phyloP scores from a whole-genome alignment of 2,888 invertebrate genomes.

The Melanargia galathea region DNA sequence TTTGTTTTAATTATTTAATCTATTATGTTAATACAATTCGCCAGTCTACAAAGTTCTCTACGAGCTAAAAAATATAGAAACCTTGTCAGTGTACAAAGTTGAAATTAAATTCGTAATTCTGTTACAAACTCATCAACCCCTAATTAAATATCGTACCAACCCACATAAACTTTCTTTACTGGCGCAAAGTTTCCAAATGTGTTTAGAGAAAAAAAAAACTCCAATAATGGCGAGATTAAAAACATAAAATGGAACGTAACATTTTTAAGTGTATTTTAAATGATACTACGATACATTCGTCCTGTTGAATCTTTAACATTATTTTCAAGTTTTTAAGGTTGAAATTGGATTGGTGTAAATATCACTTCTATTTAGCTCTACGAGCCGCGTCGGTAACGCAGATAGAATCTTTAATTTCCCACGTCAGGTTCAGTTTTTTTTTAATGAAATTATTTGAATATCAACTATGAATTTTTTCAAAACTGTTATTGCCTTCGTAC shows the following conservation, averaged over 20 bases:
- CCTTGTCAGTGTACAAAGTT: neutral
- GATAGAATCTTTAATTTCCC: slow-evolving; percentile 79
- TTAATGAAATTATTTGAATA: slow-evolving; percentile 13
- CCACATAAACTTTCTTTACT: slow-evolving; percentile 16
- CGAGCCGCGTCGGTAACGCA: slow-evolving; percentile 63
- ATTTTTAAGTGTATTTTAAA: slow-evolving; percentile 22
- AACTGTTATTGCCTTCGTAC: slow-evolving; percentile 16
- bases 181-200: slow-evolving; percentile 7
- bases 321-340: neutral
- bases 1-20: too few species aligned
- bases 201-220: slow-evolving; percentile 18
- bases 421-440: slow-evolving; percentile 23
- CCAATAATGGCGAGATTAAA: slow-evolving; percentile 27
- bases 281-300: neutral
- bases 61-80: neutral
- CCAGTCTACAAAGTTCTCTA: neutral
- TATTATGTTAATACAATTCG: neutral
- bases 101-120: slow-evolving; percentile 11
- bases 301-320: neutral
- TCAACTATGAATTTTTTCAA: neutral
- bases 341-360: neutral
- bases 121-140: slow-evolving; percentile 1
- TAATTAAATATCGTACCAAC: slow-evolving; percentile 16
- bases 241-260: slow-evolving; percentile 27
- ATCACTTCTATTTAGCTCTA: slow-evolving; percentile 43